Percentiles rank a stretch among this genome's conserved stretches.
These are phyloP conservation scores for Anguilla obscura DNA, from an alignment of 2,797 vertebrate genomes.

Conservation along the genomic window DNA sequence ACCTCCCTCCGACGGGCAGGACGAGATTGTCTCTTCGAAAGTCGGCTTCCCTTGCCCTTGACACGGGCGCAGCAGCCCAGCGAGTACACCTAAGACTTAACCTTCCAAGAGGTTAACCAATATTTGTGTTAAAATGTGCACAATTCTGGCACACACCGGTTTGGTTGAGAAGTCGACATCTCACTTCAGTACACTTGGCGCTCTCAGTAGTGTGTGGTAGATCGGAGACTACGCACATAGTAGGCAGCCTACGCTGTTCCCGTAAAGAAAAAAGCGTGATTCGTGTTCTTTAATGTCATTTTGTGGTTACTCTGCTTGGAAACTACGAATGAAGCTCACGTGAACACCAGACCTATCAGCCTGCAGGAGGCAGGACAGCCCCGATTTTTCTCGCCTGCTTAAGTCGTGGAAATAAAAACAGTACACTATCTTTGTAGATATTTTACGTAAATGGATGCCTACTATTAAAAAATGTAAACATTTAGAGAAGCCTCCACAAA, in stretches of 20 bases:
- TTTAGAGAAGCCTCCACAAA: neutral
- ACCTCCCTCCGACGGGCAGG: slow-evolving; percentile 22
- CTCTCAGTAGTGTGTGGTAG: neutral
- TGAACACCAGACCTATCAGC: neutral
- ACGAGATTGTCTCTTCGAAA: slow-evolving; percentile 26
- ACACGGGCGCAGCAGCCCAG: neutral
- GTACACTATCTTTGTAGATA: neutral
- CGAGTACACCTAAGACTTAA: neutral
- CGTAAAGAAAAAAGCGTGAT: neutral
- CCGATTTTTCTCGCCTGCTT: neutral
- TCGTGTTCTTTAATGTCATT: neutral
- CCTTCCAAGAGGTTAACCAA: neutral
- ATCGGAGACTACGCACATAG: neutral
- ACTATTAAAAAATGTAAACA: neutral
- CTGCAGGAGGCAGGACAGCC: neutral
- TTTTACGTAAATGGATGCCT: neutral
- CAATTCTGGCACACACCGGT: neutral
- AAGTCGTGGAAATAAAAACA: neutral
- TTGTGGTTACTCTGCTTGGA: neutral
- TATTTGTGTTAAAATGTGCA: neutral
- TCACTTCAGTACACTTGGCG: neutral
- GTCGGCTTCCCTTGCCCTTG: slow-evolving; percentile 12
- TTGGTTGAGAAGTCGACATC: neutral
- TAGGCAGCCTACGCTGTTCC: neutral
- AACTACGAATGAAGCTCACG: neutral